These are phyloP conservation scores for Eupithecia abbreviata DNA, from an alignment of 2,888 invertebrate species.

Conservation along the genomic window DNA sequence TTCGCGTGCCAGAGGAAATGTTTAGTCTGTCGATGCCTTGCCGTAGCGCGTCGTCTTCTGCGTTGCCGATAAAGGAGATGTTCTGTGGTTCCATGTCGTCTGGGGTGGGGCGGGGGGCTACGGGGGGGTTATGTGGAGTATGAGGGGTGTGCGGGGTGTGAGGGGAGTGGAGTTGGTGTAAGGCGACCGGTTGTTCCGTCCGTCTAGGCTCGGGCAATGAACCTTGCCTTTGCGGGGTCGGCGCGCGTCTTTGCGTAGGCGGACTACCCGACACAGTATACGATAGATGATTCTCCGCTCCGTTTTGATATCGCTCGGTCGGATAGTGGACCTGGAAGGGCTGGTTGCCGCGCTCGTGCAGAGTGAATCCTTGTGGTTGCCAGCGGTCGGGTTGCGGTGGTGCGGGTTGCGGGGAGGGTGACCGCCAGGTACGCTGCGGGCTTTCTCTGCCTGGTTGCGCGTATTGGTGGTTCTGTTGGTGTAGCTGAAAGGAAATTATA, in stretches of 20 bases:
- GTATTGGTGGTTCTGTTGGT: slow-evolving; percentile 64
- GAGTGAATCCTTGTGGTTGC: slow-evolving; percentile 85
- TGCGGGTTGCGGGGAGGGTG: slow-evolving; percentile 67
- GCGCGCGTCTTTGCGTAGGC: slow-evolving; percentile 67
- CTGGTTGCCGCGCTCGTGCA: slow-evolving; percentile 83
- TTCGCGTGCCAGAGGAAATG: slow-evolving; percentile 93
- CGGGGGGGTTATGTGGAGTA: slow-evolving; percentile 79
- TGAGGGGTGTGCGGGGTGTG: slow-evolving; percentile 86
- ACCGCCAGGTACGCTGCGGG: slow-evolving; percentile 74
- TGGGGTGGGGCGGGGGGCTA: slow-evolving; percentile 85
- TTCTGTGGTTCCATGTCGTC: slow-evolving; percentile 97
- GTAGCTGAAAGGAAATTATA: slow-evolving; percentile 59
- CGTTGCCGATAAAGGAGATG: slow-evolving; percentile 94
- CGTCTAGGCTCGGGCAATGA: slow-evolving; percentile 69
- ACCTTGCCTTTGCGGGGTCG: slow-evolving; percentile 83
- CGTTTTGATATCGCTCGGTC: slow-evolving; percentile 85
- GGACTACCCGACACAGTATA: slow-evolving; percentile 77
- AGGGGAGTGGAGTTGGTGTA: slow-evolving; percentile 81
- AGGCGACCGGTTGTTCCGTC: slow-evolving; percentile 63
- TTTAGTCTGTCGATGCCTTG: slow-evolving; percentile 90
- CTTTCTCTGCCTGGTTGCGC: slow-evolving; percentile 58
- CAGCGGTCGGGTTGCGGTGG: slow-evolving; percentile 73
- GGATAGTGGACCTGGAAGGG: slow-evolving; percentile 72
- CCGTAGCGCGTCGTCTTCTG: slow-evolving; percentile 82
- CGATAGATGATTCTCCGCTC: slow-evolving; percentile 84